Conservation (phyloP, 2,113 vertebrate genomes). For the Podilymbus podiceps region DNA sequence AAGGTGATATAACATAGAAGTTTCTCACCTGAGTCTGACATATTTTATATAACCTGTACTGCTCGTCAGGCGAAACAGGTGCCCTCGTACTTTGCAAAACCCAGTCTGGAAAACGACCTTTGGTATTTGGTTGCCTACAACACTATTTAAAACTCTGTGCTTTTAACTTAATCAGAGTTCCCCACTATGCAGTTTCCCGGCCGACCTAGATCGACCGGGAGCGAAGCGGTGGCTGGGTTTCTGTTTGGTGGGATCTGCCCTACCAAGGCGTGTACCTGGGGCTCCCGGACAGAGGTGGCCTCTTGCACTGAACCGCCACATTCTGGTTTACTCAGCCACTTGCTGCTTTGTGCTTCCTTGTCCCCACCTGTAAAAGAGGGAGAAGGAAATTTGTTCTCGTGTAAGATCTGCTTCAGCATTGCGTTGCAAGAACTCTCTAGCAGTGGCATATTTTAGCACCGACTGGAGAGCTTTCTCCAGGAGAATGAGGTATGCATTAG, state of each 20-base stretch:
- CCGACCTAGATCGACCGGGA: rapidly evolving
- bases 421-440: neutral
- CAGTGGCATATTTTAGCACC: neutral
- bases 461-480: neutral
- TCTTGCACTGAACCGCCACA: rapidly evolving
- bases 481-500: neutral
- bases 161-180: neutral
- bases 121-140: rapidly evolving
- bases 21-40: rapidly evolving
- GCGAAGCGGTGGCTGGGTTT: rapidly evolving
- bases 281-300: neutral
- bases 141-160: rapidly evolving
- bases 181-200: rapidly evolving
- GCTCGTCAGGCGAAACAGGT: neutral
- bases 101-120: neutral
- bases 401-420: neutral
- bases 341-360: neutral
- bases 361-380: neutral
- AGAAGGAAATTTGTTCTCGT: neutral
- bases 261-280: rapidly evolving
- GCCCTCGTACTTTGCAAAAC: neutral
- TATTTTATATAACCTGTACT: rapidly evolving
- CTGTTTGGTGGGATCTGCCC: rapidly evolving
- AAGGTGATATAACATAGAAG: rapidly evolving
- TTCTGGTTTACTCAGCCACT: neutral